These are phyloP conservation scores for Nomada goodeniana DNA, from an alignment of 2,888 invertebrate genomes.

Conservation along the genomic window DNA sequence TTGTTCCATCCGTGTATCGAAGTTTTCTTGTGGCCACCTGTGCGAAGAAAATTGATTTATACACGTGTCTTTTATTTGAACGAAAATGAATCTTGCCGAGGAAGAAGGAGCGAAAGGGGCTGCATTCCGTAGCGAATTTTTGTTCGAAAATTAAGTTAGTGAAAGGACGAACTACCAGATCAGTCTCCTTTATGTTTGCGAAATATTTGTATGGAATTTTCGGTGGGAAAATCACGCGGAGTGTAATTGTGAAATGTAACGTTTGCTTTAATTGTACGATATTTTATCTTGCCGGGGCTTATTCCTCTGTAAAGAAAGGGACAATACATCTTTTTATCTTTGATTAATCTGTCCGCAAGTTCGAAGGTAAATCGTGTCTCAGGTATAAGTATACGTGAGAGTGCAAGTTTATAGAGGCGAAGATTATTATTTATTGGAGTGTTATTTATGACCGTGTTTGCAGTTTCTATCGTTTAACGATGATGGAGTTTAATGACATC, in stretches of 20 bases:
- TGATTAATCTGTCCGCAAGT: neutral
- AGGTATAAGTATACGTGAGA: neutral
- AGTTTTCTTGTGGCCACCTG: too few species aligned
- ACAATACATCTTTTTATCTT: constrained; percentile 20
- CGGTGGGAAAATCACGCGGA: too few species aligned
- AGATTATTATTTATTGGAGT: neutral
- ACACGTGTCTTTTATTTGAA: too few species aligned
- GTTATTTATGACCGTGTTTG: constrained; percentile 16
- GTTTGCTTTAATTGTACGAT: neutral
- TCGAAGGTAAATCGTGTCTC: neutral
- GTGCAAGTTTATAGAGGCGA: neutral
- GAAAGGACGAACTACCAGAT: too few species aligned
- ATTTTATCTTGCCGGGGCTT: neutral
- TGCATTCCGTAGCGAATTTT: too few species aligned
- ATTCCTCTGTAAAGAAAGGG: neutral
- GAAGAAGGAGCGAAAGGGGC: too few species aligned
- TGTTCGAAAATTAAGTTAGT: too few species aligned
- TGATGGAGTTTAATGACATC: neutral
- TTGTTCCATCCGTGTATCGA: too few species aligned
- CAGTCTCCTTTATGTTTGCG: too few species aligned
- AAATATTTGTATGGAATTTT: too few species aligned
- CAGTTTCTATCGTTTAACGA: neutral
- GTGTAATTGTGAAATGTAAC: neutral
- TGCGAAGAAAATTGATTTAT: too few species aligned
- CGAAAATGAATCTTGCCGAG: too few species aligned